Conservation (phyloP, 2,888 invertebrate genomes). For the Tipula unca region DNA sequence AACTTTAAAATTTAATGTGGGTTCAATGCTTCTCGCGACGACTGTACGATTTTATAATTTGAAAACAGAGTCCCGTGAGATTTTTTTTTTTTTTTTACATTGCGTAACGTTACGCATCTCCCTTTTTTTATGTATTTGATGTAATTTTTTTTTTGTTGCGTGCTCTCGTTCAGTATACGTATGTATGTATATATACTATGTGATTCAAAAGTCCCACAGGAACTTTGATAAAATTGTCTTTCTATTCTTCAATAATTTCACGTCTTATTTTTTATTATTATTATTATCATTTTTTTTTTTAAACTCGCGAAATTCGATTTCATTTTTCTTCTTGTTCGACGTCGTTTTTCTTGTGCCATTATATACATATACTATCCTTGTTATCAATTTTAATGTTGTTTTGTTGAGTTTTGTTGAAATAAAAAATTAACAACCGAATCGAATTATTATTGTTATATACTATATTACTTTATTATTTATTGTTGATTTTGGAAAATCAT, state of each 20-base stretch:
- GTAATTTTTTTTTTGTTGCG: background rate
- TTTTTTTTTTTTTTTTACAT: background rate
- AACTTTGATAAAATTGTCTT: background rate
- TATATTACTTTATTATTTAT: background rate
- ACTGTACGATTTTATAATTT: background rate
- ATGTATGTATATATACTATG: too few relatives aligned
- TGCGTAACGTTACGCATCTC: background rate
- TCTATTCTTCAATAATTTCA: slow-evolving; percentile 4
- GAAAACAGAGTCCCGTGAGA: slow-evolving; percentile 2
- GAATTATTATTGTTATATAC: background rate
- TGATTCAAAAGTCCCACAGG: background rate
- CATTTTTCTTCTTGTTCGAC: background rate
- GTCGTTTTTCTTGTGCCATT: background rate
- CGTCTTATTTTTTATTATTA: background rate
- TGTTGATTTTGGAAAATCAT: background rate
- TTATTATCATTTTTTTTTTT: background rate
- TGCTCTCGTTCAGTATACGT: background rate
- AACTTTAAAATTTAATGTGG: background rate
- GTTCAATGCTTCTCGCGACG: background rate
- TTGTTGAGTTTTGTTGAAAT: background rate
- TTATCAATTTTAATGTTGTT: background rate
- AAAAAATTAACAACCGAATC: slow-evolving; percentile 14
- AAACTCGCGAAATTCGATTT: background rate
- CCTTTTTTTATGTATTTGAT: background rate
- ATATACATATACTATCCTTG: background rate